phyloP scores from a whole-genome alignment of 2,797 vertebrate species.

The Parotocinclus haroldoi region DNA sequence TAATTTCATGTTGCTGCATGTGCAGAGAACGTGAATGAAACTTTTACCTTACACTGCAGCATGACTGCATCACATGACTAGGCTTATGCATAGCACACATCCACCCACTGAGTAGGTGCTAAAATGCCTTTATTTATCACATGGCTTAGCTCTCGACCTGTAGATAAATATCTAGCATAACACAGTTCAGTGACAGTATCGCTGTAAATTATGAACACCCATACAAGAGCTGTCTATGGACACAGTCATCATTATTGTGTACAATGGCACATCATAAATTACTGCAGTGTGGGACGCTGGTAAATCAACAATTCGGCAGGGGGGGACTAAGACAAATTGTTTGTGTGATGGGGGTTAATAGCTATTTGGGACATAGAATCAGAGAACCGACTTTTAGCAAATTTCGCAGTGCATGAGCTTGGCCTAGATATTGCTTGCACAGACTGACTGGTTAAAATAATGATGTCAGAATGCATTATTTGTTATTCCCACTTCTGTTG shows the following conservation, averaged over 20 bases:
- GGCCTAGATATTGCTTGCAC: too few relatives aligned
- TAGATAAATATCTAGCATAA: slow-evolving; percentile 32
- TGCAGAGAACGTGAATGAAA: neutral
- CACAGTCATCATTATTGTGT: slow-evolving; percentile 13
- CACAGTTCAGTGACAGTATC: slow-evolving; percentile 3
- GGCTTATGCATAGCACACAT: neutral
- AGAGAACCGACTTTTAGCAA: too few relatives aligned
- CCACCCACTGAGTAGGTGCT: neutral
- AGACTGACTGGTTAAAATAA: too few relatives aligned
- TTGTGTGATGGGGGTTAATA: too few relatives aligned
- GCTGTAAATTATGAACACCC: slow-evolving; percentile 6
- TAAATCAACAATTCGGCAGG: neutral
- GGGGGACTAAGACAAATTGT: neutral
- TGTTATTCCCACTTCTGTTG: too few relatives aligned
- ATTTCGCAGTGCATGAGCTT: too few relatives aligned
- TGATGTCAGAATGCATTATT: too few relatives aligned
- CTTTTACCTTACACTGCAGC: neutral
- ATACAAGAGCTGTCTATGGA: neutral
- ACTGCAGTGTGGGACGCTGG: neutral
- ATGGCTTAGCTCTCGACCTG: slow-evolving; percentile 12
- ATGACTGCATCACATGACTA: slow-evolving; percentile 15
- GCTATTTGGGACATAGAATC: too few relatives aligned
- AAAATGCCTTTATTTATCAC: slow-evolving; percentile 14
- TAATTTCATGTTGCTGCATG: too few relatives aligned
- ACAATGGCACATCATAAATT: slow-evolving; percentile 23